Conservation (phyloP, 1,140 invertebrate genomes). For the Euborellia annulipes region DNA sequence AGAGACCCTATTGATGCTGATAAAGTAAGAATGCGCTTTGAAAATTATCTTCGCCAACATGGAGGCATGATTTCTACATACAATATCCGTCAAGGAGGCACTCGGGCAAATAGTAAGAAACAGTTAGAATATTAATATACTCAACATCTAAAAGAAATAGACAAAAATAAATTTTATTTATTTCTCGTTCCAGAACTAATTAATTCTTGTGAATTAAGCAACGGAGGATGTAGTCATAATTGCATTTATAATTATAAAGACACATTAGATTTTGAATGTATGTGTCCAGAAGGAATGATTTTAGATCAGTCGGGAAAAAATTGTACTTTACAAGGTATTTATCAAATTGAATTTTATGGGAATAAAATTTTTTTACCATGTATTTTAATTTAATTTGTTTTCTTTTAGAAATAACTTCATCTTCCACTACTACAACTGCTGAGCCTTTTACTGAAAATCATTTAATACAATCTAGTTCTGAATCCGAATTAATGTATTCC, state of each 20-base stretch:
- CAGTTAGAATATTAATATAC: no score
- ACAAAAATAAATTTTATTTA: no score
- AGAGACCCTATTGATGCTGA: conserved; percentile 34
- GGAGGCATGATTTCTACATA: conserved; percentile 36
- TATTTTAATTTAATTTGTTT: neutral
- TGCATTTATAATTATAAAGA: conserved; percentile 52
- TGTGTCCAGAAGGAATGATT: conserved; percentile 40
- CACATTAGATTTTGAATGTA: conserved; percentile 45
- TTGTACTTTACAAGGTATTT: conserved; percentile 20
- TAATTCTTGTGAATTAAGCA: conserved; percentile 58
- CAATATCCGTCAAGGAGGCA: conserved; percentile 31
- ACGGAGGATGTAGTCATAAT: conserved; percentile 55
- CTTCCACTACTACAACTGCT: neutral
- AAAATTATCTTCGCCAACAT: conserved; percentile 30
- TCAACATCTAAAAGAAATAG: no score
- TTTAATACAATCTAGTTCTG: neutral
- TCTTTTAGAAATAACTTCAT: neutral
- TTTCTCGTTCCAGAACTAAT: conserved; percentile 29
- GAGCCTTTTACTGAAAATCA: conserved; percentile 2
- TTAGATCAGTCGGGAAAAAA: conserved; percentile 31
- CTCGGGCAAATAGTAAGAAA: conserved; percentile 26
- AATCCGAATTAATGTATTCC: no score
- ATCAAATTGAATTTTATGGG: neutral
- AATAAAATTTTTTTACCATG: neutral
- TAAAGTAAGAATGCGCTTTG: conserved; percentile 30